Conservation (phyloP, 2,797 vertebrate species). For the Threskiornis aethiopicus region DNA sequence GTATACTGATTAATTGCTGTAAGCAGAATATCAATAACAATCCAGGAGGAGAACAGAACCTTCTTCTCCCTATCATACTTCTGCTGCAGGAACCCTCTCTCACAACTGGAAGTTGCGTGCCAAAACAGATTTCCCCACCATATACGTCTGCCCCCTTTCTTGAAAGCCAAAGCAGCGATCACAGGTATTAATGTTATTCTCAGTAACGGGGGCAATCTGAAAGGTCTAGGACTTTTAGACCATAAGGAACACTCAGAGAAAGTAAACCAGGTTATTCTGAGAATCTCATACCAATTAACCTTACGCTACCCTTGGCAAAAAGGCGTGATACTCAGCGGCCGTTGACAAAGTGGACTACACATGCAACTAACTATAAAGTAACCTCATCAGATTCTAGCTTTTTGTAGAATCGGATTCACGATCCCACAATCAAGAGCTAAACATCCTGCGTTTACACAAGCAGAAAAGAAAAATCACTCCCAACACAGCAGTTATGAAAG, state of each 20-base stretch:
- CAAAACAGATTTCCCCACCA: neutral
- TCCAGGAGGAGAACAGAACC: neutral
- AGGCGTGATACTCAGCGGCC: neutral
- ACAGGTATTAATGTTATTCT: neutral
- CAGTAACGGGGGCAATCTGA: neutral
- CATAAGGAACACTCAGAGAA: neutral
- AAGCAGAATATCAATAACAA: neutral
- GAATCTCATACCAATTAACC: neutral
- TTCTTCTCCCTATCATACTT: neutral
- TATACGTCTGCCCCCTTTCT: neutral
- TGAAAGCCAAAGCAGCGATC: neutral
- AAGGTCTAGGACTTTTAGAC: neutral
- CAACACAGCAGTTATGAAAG: neutral
- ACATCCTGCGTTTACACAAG: neutral
- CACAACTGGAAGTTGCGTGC: fast-evolving
- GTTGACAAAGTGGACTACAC: fast-evolving
- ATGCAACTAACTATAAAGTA: neutral
- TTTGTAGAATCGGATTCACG: neutral
- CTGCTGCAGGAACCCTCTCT: neutral
- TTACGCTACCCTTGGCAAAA: neutral
- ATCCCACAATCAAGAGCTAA: neutral
- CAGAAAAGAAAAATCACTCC: neutral
- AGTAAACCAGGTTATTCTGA: neutral
- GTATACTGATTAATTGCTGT: neutral
- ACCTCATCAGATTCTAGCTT: neutral